Evolutionary conservation across 1,140 invertebrate species (phyloP), one percentile per base, ranked within the genome.

Genomic region (Andrena cerasifolii): DNA sequence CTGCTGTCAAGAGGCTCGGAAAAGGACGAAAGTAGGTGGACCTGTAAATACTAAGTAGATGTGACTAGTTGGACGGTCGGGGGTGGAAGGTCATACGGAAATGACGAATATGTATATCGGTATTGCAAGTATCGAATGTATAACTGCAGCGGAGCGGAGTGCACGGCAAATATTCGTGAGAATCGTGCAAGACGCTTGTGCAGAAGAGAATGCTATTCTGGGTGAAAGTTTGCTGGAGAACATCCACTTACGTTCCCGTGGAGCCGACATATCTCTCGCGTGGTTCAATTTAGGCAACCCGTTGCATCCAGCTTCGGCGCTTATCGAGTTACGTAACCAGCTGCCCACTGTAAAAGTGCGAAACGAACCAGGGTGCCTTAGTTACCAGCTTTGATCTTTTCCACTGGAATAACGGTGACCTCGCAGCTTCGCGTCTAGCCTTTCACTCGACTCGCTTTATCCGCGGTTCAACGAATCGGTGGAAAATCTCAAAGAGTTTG

Each of bases 131-230:
- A 67, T 47, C 73, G 63, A 58, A 40, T 68, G 40, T 68, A 54
- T 47, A 76, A 76, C 40, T 24, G 56, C 36, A 58, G 61, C 36
- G 24, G 45, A 53, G 33, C 51, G 45, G 62, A 73, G 65, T 53
- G 47, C 14, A 61, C 59, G 31, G 80, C 43, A 83, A 83, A 83
- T 83, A 82, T 83, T 68, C 75, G 80, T 73, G 80, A 78, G 79
- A 82, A 71, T 72, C 45, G 47, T 49, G 56, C 82, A 63, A 84
- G 66, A 8, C 49, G 72, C 31, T 56, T 61, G 36, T 70, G 40
- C 43, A 65, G 33, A 8, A 63, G 54, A 68, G 79, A 80, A 84
- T 80, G 73, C 56, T 51, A 58, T 77, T 59, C 70, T 6, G 51
- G 36, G 82, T 73, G 83, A 85, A 85, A 85, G 82, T 85, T 81